phyloP scores from a whole-genome alignment of 1,140 invertebrate species.

The Drosophila lacteicornis region DNA sequence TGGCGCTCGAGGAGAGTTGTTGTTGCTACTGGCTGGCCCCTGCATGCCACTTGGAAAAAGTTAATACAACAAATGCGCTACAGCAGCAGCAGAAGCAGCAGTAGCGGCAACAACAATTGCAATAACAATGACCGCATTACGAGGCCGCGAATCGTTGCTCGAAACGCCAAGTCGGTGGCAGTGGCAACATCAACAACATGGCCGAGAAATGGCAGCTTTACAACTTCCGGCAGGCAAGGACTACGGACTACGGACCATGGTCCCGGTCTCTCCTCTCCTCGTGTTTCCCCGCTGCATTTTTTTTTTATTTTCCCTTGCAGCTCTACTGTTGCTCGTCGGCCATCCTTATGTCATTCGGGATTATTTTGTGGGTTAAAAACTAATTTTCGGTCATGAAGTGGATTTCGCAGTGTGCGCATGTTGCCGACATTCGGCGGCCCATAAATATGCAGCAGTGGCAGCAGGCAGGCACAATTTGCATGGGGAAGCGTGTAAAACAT shows the following conservation, averaged over 20 bases:
- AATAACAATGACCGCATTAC: constrained; percentile 81
- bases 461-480: constrained; percentile 57
- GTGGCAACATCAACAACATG: constrained; percentile 67
- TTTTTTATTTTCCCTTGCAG: constrained; percentile 27
- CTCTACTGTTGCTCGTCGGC: constrained; percentile 37
- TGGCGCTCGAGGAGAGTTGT: constrained; percentile 18
- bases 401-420: constrained; percentile 67
- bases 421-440: constrained; percentile 66
- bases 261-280: neutral
- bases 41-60: constrained; percentile 79
- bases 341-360: constrained; percentile 83
- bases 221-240: constrained; percentile 78
- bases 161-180: constrained; percentile 61
- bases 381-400: constrained; percentile 83
- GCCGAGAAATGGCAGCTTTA: constrained; percentile 83
- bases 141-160: constrained; percentile 80
- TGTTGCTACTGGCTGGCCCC: constrained; percentile 27
- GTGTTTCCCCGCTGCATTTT: constrained; percentile 10
- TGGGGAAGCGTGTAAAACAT: constrained; percentile 34
- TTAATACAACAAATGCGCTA: constrained; percentile 80
- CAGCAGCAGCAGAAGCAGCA: constrained; percentile 49
- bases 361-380: constrained; percentile 84
- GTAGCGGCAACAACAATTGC: constrained; percentile 56
- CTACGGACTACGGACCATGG: constrained; percentile 33
- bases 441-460: constrained; percentile 71